These are phyloP conservation scores for Oostethus manadensis DNA, from an alignment of 2,113 vertebrate genomes.

Conservation along the genomic window DNA sequence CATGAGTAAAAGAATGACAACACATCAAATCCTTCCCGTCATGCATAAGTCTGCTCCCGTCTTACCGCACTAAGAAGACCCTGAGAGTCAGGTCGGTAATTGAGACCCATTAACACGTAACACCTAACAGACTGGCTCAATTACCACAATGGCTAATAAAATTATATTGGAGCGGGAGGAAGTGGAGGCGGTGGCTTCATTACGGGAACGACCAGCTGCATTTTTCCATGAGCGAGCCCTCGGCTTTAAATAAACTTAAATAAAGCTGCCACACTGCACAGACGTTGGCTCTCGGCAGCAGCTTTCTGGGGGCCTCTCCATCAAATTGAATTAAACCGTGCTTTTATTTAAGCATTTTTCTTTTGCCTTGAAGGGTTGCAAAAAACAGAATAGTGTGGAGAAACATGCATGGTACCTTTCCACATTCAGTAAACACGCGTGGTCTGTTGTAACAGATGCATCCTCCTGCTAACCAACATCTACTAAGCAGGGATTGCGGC, in stretches of 20 bases:
- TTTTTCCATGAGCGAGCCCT: constrained; percentile 32
- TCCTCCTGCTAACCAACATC: too few relatives aligned
- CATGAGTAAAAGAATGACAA: constrained; percentile 22
- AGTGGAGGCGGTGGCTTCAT: constrained; percentile 37
- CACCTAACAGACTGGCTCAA: constrained; percentile 56
- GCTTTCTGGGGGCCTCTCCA: background rate
- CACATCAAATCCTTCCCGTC: background rate
- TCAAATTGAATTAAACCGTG: background rate
- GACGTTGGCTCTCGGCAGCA: background rate
- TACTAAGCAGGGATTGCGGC: background rate
- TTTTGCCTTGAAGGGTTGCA: too few relatives aligned
- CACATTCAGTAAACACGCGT: too few relatives aligned
- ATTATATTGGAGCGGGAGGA: constrained; percentile 41
- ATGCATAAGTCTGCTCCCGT: background rate
- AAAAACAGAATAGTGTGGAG: too few relatives aligned
- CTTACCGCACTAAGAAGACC: constrained; percentile 9
- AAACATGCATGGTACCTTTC: too few relatives aligned
- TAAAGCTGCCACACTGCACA: constrained; percentile 9
- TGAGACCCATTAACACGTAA: constrained; percentile 59
- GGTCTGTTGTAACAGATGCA: too few relatives aligned
- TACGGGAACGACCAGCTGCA: constrained; percentile 41
- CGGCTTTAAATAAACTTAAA: constrained; percentile 32
- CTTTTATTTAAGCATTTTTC: too few relatives aligned
- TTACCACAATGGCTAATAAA: constrained; percentile 58
- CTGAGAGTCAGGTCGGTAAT: constrained; percentile 52